Base-by-base conservation (phyloP, 92 coral and sea anemone species). In the Porites lobata region DNA sequence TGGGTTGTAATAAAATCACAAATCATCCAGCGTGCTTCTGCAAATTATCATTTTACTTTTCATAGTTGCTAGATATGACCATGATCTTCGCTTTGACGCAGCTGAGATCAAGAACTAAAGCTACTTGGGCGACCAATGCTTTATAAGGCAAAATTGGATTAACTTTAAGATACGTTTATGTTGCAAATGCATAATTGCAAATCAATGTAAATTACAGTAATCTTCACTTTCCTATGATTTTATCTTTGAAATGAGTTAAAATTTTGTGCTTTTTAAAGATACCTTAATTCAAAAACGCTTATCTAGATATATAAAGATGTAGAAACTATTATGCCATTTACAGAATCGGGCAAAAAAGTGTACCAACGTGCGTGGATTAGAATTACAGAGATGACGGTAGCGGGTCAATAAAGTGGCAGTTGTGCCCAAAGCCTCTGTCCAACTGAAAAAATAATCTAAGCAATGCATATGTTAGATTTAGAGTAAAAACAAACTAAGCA, bases 391-490 rank as follows among this genome's bases (percentile, higher is more conserved):
- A 15, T 52, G n/a, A 53, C 6, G 78, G 65, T 3, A 62, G 12
- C 2, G 1, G 3, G n/a, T 56, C 61, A 21, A 67, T 67, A 26
- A 14, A 7, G 1, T 75, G 78, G 22, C 38, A n/a, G 58, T 54
- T 20, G 19, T 26, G 47, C 65, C 32, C 43, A 63, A 71, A 32
- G 21, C 57, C 19, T 82, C n/a, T 20, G 7, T 18, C 15, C 86
- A 71, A 82, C 78, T 82, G 86, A 71, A 68, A 54, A 82, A 82
- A 82, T 32, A 82, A 69, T 29, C 54, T 14, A 4, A 19, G 69
- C 85, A 50, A 50, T 20, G 75, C 43, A 38, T 58, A 47, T 21
- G 57, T 69, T 56, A 20, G 57, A 53, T 69, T 52, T 17, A 6
- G 47, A 11, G 19, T 56, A 38, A 81, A 82, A 82, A 17, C n/a